These are phyloP conservation scores for Rhorus exstirpatorius DNA, from an alignment of 2,888 invertebrate genomes.

Conservation along the genomic window DNA sequence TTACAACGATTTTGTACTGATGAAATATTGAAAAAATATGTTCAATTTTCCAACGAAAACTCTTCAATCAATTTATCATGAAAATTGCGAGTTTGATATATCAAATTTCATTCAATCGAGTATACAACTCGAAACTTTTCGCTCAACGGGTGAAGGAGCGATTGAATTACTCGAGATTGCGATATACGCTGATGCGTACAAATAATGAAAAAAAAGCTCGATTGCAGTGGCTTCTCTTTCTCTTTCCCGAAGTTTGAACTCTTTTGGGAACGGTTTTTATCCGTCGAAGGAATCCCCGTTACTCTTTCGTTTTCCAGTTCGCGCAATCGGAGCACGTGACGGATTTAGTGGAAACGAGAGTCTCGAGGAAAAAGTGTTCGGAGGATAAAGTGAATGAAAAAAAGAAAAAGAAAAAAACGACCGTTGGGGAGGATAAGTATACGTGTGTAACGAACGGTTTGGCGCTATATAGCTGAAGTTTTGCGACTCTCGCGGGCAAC, in stretches of 20 bases:
- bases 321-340: slow-evolving; percentile 50
- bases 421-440: slow-evolving; percentile 54
- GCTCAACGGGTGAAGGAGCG: background rate
- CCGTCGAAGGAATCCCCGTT: slow-evolving; percentile 26
- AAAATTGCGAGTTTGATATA: too few species aligned
- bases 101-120: background rate
- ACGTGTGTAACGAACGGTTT: slow-evolving; percentile 41
- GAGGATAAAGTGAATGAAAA: slow-evolving; percentile 25
- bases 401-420: slow-evolving; percentile 30
- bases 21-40: too few species aligned
- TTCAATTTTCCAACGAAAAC: background rate
- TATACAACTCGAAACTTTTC: background rate
- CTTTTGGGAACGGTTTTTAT: slow-evolving; percentile 28
- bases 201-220: background rate
- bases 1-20: too few species aligned
- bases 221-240: background rate
- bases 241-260: slow-evolving; percentile 7
- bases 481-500: slow-evolving; percentile 11
- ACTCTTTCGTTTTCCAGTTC: slow-evolving; percentile 44
- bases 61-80: background rate
- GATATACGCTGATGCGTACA: background rate
- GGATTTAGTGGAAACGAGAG: slow-evolving; percentile 63
- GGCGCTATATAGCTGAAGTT: slow-evolving; percentile 28
- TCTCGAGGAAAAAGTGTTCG: slow-evolving; percentile 50
- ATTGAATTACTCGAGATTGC: background rate